A percentile compares a stretch with the other conserved stretches of the same genome.
Evolutionary conservation across 2,113 vertebrate genomes (phyloP).

Genomic region (Numenius arquata): DNA sequence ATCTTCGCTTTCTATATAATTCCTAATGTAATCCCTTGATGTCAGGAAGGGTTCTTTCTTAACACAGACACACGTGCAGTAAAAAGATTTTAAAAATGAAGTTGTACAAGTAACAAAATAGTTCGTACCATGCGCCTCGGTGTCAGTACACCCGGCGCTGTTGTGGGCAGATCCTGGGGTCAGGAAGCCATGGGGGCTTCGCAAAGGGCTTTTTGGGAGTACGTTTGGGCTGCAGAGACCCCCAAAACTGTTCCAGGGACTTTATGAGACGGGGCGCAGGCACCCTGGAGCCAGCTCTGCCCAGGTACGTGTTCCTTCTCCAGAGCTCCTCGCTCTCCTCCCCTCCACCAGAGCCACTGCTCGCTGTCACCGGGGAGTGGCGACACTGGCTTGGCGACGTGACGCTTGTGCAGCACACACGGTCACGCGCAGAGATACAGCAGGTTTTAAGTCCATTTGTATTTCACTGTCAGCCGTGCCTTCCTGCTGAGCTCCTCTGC

Average conservation of each 20-base stretch:
- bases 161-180: no score
- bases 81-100: background rate
- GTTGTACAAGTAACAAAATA: background rate
- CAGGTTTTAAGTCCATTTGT: no score
- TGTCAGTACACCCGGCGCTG: background rate
- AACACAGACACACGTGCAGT: background rate
- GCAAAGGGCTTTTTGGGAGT: no score
- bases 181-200: no score
- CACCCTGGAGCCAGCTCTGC: background rate
- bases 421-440: background rate
- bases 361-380: no score
- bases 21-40: slow-evolving; percentile 37
- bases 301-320: accelerated
- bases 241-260: background rate
- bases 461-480: background rate
- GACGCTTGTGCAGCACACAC: no score
- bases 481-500: background rate
- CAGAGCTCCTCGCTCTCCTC: background rate
- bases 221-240: background rate
- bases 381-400: background rate
- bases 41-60: background rate
- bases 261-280: background rate
- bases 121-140: accelerated
- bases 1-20: slow-evolving; percentile 21
- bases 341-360: no score